Percentiles rank a stretch among this genome's conserved stretches.
Evolutionary conservation across 2,113 vertebrate genomes (phyloP).

Genomic region (Sakesphorus luctuosus): DNA sequence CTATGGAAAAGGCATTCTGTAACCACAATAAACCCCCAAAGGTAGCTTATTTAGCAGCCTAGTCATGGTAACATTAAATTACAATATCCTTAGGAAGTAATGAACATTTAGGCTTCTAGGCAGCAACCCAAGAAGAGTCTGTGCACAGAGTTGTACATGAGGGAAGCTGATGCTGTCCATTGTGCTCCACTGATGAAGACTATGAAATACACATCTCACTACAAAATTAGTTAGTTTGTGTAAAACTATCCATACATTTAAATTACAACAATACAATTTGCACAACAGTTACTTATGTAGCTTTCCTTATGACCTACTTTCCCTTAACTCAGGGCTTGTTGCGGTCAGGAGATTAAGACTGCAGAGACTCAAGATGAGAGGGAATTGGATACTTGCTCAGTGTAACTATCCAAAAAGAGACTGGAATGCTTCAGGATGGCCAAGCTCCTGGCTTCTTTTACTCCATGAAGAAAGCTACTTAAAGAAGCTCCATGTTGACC

Average conservation of each 20-base stretch:
- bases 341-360: conserved; percentile 37
- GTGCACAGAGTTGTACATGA: background rate
- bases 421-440: conserved; percentile 86
- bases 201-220: background rate
- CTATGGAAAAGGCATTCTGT: background rate
- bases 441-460: conserved; percentile 84
- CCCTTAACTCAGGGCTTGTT: conserved; percentile 40
- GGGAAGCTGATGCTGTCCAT: background rate
- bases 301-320: conserved; percentile 46
- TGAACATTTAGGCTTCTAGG: background rate
- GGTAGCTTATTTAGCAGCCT: background rate
- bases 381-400: conserved; percentile 81
- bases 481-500: conserved; percentile 92
- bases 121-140: background rate
- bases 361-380: conserved; percentile 54
- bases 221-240: background rate
- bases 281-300: conserved; percentile 14
- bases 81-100: background rate
- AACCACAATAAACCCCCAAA: background rate
- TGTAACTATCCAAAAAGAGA: conserved; percentile 91
- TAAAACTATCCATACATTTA: background rate
- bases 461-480: conserved; percentile 86
- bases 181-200: background rate
- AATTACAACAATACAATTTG: background rate
- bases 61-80: background rate